These are phyloP conservation scores for Cerastoderma edule DNA, from an alignment of 2,888 invertebrate species.

Conservation along the genomic window DNA sequence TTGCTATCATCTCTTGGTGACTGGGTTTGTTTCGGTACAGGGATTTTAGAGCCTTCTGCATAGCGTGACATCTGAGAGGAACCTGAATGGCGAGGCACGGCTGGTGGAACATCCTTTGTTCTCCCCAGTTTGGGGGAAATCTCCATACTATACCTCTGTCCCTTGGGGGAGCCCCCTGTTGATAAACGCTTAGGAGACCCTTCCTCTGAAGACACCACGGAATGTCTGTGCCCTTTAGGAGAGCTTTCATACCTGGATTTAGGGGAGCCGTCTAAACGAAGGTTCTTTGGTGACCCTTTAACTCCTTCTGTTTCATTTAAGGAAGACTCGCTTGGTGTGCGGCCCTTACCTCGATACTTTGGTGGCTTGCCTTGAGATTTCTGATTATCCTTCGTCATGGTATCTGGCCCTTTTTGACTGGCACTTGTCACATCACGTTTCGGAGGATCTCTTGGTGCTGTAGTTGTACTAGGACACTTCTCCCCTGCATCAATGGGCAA, in stretches of 20 bases:
- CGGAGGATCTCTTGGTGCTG: constrained; percentile 19
- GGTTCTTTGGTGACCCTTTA: constrained; percentile 42
- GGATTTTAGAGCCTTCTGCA: constrained; percentile 55
- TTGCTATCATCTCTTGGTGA: constrained; percentile 58
- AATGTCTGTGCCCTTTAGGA: constrained; percentile 55
- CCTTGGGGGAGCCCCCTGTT: constrained; percentile 56
- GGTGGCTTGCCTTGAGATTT: constrained; percentile 69
- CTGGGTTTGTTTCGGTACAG: constrained; percentile 39
- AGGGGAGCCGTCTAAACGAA: constrained; percentile 50
- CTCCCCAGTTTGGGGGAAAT: constrained; percentile 56
- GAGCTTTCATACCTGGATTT: constrained; percentile 63
- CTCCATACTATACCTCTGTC: constrained; percentile 52
- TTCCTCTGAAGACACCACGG: constrained; percentile 49
- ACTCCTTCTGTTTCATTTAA: constrained; percentile 68
- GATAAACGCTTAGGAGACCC: constrained; percentile 59
- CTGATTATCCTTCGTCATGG: constrained; percentile 33
- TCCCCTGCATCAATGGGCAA: constrained; percentile 24
- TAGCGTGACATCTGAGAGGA: constrained; percentile 49
- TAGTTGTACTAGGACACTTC: constrained; percentile 39
- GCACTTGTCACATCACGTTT: constrained; percentile 22
- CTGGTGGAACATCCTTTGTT: constrained; percentile 41
- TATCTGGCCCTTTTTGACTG: constrained; percentile 25
- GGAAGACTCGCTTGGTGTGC: constrained; percentile 77
- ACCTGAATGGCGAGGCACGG: constrained; percentile 30
- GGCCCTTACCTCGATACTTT: constrained; percentile 65